Evolutionary conservation across 64 coral and sea anemone species (phyloP).

Genomic region (Porites australiensis): DNA sequence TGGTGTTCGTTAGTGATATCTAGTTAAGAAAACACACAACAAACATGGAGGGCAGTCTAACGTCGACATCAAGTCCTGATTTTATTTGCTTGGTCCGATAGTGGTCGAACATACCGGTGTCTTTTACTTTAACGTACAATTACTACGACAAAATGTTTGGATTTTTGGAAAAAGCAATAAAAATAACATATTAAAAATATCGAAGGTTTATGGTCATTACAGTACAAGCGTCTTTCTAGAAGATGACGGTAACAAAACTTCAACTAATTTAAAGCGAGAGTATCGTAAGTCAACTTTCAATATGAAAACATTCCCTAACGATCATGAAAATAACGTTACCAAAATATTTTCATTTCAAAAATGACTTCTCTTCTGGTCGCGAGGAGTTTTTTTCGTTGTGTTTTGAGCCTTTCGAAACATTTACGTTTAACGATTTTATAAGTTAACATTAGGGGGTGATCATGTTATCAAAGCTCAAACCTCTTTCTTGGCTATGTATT

Average conservation of each 20-base stretch:
- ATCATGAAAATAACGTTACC: background rate
- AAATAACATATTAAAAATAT: conserved; percentile 32
- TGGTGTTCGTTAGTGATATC: too few species aligned
- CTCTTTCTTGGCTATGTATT: too few species aligned
- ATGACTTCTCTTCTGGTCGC: background rate
- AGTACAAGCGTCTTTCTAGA: too few species aligned
- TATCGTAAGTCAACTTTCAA: background rate
- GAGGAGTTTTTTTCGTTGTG: too few species aligned
- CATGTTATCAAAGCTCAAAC: background rate
- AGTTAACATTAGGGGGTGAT: too few species aligned
- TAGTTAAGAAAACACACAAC: too few species aligned
- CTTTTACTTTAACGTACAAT: background rate
- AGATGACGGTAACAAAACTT: background rate
- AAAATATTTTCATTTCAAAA: background rate
- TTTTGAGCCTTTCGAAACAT: too few species aligned
- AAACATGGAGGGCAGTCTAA: background rate
- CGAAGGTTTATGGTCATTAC: background rate
- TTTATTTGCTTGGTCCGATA: background rate
- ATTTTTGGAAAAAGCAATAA: background rate
- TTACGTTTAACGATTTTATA: too few species aligned
- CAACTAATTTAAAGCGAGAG: background rate
- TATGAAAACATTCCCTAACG: background rate
- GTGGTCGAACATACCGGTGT: background rate
- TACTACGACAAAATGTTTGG: background rate
- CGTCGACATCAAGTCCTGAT: background rate